Conservation (phyloP, 2,113 vertebrate species). For the Gymnobelideus leadbeateri region DNA sequence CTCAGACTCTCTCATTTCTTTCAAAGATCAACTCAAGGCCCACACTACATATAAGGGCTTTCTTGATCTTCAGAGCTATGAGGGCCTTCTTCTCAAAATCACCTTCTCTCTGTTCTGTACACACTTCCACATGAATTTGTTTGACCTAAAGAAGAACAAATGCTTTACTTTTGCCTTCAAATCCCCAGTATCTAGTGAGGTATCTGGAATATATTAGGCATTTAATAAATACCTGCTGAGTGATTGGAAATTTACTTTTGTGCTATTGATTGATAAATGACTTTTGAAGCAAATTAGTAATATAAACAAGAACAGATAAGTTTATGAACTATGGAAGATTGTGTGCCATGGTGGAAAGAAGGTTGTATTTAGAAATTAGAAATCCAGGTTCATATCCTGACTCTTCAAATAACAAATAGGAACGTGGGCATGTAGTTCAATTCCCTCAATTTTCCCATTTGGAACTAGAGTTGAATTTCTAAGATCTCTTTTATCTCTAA, state of each 20-base stretch:
- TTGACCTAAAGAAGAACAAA: neutral
- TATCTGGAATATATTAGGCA: neutral
- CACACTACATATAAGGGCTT: neutral
- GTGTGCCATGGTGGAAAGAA: neutral
- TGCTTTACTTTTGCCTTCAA: neutral
- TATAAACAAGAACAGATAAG: neutral
- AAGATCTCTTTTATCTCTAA: neutral
- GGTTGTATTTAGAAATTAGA: neutral
- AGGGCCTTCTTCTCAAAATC: neutral
- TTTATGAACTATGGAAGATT: neutral
- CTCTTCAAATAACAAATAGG: neutral
- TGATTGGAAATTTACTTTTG: neutral
- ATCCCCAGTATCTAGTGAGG: neutral
- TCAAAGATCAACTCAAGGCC: neutral
- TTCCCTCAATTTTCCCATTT: neutral
- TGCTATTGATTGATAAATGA: neutral
- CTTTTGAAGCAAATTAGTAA: neutral
- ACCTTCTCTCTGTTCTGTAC: neutral
- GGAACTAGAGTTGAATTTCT: neutral
- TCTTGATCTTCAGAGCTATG: neutral
- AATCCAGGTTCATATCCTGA: neutral
- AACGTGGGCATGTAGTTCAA: neutral
- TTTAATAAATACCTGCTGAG: neutral
- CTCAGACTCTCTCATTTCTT: neutral
- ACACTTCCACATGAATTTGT: neutral